Conservation (phyloP, 2,797 vertebrate species). For the Acanthiza pusilla region DNA sequence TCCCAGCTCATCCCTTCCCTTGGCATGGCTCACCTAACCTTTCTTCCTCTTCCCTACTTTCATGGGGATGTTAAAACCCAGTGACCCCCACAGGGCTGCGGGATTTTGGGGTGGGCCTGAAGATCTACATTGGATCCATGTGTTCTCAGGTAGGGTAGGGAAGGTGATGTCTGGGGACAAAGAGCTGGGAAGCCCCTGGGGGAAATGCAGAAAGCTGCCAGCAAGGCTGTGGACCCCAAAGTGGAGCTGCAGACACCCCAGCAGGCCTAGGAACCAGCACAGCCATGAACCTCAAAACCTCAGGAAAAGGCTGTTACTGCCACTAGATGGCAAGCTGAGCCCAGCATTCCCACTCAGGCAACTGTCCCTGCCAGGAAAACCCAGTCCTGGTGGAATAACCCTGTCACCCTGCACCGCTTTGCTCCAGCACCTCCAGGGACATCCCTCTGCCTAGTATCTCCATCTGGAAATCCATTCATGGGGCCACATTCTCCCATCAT, state of each 20-base stretch:
- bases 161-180: rapidly evolving
- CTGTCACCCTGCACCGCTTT: rapidly evolving
- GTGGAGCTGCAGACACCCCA: rapidly evolving
- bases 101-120: not conserved
- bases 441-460: not conserved
- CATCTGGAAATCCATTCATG: not conserved
- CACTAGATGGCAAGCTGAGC: slow-evolving; percentile 61
- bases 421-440: not conserved
- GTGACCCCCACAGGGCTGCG: not conserved
- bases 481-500: rapidly evolving
- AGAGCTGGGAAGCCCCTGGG: rapidly evolving
- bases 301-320: not conserved
- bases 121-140: rapidly evolving
- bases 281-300: rapidly evolving
- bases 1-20: not conserved
- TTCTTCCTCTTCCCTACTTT: not conserved
- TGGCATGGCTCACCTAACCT: rapidly evolving
- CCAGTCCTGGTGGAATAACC: not conserved
- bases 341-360: rapidly evolving
- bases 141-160: not conserved
- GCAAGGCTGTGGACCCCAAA: not conserved
- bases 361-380: not conserved
- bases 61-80: not conserved
- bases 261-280: rapidly evolving
- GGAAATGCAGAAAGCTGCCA: not conserved